Base-by-base conservation (phyloP, 2,888 invertebrate genomes). In the Lasioglossum marginatum region DNA sequence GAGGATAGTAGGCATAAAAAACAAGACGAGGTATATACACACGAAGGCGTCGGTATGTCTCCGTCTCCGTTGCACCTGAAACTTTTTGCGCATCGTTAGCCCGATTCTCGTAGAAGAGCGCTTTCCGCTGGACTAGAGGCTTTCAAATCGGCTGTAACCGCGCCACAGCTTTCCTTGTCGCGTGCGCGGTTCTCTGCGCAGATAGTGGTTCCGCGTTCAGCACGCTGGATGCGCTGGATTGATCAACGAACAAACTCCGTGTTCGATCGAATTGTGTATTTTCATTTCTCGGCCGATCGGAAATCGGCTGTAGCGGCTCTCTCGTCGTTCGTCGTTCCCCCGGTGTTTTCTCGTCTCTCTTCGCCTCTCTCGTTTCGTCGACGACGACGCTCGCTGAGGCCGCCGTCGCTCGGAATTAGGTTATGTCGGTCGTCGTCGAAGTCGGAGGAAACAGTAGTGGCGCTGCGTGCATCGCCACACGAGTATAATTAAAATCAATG, bases 401-500 rank as follows among this genome's bases (percentile, higher is more conserved):
- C 23, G 23, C 2, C 31, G 23, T 68, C 37, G 34, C 40, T 1
- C 10, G n/a, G 19, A 82, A 77, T 86, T 86, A 90, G 88, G 84
- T 83, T 86, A 83, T 82, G 84, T 82, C 70, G 82, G 37, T 40
- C 5, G 71, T 6, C 19, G 37, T 57, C 70, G 82, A 85, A 80
- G 74, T 19, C 37, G 19, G 63, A 71, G 82, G 83, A 81, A 85
- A 80, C 86, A 72, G 82, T 79, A 87, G 92, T 92, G 92, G 92
- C 92, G 92, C 92, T 92, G 90, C 90, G 82, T 87, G 81, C 84
- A 85, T 85, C 88, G 87, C 80, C 73, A 81, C 76, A 84, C 83
- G 84, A 90, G 91, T 89, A 90, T 92, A 92, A 92, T 93, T 92
- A 92, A 93, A 93, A 93, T 94, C 93, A 92, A 93, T 93, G 93